Base-by-base conservation (phyloP, 1,140 invertebrate genomes). In the Brachionus plicatilis region DNA sequence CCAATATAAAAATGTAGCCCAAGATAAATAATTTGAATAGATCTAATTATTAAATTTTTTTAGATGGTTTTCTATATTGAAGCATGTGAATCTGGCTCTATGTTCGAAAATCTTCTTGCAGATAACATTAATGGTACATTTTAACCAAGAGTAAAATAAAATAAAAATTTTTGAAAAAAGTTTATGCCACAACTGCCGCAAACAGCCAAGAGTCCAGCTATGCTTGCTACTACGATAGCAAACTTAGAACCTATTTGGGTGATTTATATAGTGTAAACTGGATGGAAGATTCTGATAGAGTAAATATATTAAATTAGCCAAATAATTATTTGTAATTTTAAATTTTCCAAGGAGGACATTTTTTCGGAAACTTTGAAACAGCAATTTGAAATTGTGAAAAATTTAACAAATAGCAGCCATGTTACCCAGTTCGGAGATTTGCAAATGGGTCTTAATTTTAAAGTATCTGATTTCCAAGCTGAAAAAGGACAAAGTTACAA, bases 201-300 rank as follows among this genome's bases (percentile, higher is more conserved):
- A 93, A 92, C 87, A 85, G 89, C 1, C 85, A 90, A 8, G 92
- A 93, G 86, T 91, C 90, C 8, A 92, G 92, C 0, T 92, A 91
- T 86, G 92, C 92, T n/a, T 92, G 92, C 84, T 93, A 92, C 85
- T 92, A 87, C 86, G 91, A 92, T 86, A 86, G 90, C 3, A 85
- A 87, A n/a, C 85, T 89, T 47, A 72, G 88, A 24, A 92, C 91
- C 11, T 93, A 90, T 86, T 87, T 93, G 12, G 92, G 88, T 12
- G 92, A 92, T 89, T 90, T 92, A 2, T 93, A 92, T 87, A 92
- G 91, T 86, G 92, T 93, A n/a, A 92, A 91, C 45, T 93, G 93
- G 93, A 91, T 93, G 91, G 89, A 93, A 87, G 92, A 93, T 88
- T 90, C 91, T 17, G 92, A 93, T 85, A 88, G 88, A 86, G 92